Conservation (phyloP, 2,113 vertebrate species). For the Rallus limicola region DNA sequence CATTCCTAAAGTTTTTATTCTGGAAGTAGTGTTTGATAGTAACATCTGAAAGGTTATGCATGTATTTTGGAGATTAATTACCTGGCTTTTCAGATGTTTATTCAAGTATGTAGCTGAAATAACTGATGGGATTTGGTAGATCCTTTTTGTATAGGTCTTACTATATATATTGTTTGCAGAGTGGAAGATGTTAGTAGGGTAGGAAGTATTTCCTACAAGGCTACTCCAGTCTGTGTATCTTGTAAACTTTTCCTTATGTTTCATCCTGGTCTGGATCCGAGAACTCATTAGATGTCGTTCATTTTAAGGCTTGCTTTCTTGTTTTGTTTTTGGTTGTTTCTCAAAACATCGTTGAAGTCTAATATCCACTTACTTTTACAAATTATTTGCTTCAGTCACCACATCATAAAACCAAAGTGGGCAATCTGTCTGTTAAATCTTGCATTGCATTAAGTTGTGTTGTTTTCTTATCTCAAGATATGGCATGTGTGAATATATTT, state of each 20-base stretch:
- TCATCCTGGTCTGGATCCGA: background rate
- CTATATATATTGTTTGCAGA: background rate
- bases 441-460: background rate
- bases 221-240: background rate
- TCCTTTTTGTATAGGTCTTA: background rate
- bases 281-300: background rate
- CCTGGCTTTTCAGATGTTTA: background rate
- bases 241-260: background rate
- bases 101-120: background rate
- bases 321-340: background rate
- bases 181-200: background rate
- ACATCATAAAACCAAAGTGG: background rate
- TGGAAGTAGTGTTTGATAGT: background rate
- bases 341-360: background rate
- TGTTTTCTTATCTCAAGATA: constrained; percentile 5
- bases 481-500: background rate
- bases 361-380: background rate
- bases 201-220: background rate
- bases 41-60: background rate
- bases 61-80: background rate
- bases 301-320: background rate
- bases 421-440: background rate
- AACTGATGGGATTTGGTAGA: background rate
- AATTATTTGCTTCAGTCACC: background rate
- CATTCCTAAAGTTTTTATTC: background rate